phyloP scores from a whole-genome alignment of 2,888 invertebrate genomes.

The Cantharis nigra region DNA sequence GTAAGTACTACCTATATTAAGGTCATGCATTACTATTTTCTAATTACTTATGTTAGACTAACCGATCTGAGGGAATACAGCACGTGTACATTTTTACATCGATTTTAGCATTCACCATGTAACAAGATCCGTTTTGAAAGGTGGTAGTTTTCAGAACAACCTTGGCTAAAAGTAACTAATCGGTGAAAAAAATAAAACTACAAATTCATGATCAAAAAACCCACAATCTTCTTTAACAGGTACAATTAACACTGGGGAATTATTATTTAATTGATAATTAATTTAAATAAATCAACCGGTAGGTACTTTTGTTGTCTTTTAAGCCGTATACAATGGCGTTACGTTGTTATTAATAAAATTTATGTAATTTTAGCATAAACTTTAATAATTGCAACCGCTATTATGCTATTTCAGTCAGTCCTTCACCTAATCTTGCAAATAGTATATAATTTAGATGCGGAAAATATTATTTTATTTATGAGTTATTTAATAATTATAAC shows the following conservation, averaged over 20 bases:
- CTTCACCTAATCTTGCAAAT: background rate
- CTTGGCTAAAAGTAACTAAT: background rate
- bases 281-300: background rate
- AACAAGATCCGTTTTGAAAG: conserved; percentile 1
- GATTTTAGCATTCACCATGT: background rate
- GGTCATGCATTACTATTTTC: background rate
- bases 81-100: background rate
- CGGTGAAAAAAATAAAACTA: background rate
- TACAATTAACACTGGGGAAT: background rate
- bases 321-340: background rate
- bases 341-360: background rate
- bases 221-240: background rate
- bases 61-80: background rate
- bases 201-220: background rate
- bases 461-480: background rate
- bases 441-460: background rate
- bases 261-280: background rate
- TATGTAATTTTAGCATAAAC: background rate
- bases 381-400: background rate
- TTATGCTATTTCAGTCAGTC: background rate
- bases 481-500: background rate
- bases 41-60: background rate
- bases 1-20: background rate
- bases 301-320: background rate
- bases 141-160: background rate